Conservation (phyloP, 2,888 invertebrate species). For the Amphipyra tragopoginis region DNA sequence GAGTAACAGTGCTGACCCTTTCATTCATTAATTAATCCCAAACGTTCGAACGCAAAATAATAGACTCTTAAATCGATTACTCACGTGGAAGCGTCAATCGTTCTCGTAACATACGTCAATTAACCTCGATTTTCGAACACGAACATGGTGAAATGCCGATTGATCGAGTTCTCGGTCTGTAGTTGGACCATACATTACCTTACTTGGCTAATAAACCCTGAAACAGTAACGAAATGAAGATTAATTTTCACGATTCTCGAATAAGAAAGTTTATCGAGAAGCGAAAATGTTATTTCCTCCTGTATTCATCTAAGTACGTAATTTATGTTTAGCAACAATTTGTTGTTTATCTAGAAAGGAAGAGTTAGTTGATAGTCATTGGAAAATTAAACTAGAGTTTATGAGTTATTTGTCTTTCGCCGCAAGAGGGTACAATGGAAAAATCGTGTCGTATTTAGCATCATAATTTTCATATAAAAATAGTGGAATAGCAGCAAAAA, state of each 20-base stretch:
- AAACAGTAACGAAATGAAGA: slow-evolving; percentile 56
- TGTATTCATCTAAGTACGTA: slow-evolving; percentile 11
- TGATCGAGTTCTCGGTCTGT: slow-evolving; percentile 53
- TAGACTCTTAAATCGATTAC: slow-evolving; percentile 82
- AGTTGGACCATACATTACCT: slow-evolving; percentile 56
- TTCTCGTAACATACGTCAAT: slow-evolving; percentile 76
- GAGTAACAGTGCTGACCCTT: slow-evolving; percentile 81
- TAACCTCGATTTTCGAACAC: slow-evolving; percentile 65
- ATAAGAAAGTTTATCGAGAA: slow-evolving; percentile 39
- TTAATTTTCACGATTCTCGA: slow-evolving; percentile 52
- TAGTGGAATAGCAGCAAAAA: too few relatives aligned
- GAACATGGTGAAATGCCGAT: slow-evolving; percentile 59
- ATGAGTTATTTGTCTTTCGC: background rate
- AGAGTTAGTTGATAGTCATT: background rate
- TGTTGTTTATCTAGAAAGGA: slow-evolving; percentile 4
- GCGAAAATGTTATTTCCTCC: slow-evolving; percentile 15
- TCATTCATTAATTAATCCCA: slow-evolving; percentile 86
- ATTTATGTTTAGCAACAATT: slow-evolving; percentile 1
- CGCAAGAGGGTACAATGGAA: background rate
- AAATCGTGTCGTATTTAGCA: background rate
- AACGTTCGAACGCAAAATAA: slow-evolving; percentile 81
- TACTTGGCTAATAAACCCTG: slow-evolving; percentile 58
- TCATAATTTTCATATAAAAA: too few relatives aligned
- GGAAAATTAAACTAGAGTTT: slow-evolving; percentile 2
- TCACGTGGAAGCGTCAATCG: slow-evolving; percentile 79